These are phyloP conservation scores for Protosalanx chinensis DNA, from an alignment of 2,797 vertebrate species.

Conservation along the genomic window DNA sequence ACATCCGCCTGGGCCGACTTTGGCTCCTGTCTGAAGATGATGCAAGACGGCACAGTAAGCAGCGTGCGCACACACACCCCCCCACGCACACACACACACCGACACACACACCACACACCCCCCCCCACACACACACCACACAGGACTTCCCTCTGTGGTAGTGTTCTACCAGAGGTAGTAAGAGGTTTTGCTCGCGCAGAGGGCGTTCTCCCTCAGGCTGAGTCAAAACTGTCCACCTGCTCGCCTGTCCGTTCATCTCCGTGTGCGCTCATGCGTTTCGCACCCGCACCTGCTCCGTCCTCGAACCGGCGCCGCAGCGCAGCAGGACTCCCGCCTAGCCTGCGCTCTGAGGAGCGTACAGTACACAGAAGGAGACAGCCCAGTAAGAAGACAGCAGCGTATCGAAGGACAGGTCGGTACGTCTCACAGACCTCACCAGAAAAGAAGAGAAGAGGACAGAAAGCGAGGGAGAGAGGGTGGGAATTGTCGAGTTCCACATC, in stretches of 20 bases:
- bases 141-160: too few relatives aligned
- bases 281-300: background rate
- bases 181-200: background rate
- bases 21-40: conserved; percentile 95
- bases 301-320: background rate
- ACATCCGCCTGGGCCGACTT: conserved; percentile 97
- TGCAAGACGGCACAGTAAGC: conserved; percentile 92
- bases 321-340: background rate
- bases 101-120: background rate
- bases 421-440: background rate
- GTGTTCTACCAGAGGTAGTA: background rate
- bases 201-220: too few relatives aligned
- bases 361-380: background rate
- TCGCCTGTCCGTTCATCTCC: too few relatives aligned
- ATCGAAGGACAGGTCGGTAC: background rate
- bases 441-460: background rate
- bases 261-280: background rate
- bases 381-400: background rate
- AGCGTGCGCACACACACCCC: too few relatives aligned
- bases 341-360: background rate
- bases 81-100: conserved; percentile 8
- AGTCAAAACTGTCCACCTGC: background rate
- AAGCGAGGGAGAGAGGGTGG: too few relatives aligned
- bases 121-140: background rate
- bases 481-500: too few relatives aligned